These are phyloP conservation scores for Malurus alboscapulatus DNA, from an alignment of 2,113 vertebrate genomes.

Conservation along the genomic window DNA sequence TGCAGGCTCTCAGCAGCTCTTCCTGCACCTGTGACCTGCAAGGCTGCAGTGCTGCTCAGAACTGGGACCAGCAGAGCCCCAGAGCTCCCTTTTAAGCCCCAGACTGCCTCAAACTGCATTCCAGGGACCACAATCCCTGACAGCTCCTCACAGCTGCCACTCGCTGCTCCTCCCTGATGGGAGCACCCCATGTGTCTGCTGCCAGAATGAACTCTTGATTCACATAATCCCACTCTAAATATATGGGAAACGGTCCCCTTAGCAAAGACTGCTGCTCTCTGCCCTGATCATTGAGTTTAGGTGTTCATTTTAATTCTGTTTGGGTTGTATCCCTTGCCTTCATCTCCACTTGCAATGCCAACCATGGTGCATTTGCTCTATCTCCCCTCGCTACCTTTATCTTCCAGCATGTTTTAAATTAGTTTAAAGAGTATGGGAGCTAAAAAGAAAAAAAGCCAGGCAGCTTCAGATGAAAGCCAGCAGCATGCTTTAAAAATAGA, in stretches of 20 bases:
- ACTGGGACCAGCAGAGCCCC: background rate
- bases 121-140: background rate
- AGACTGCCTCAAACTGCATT: background rate
- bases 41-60: background rate
- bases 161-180: background rate
- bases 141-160: background rate
- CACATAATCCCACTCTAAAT: background rate
- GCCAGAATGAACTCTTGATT: background rate
- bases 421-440: background rate
- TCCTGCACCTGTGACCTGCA: background rate
- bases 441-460: background rate
- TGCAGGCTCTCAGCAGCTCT: accelerated
- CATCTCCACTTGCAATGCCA: background rate
- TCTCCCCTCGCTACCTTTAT: background rate
- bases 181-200: background rate
- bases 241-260: background rate
- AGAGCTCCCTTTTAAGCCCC: background rate
- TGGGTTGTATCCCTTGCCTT: background rate
- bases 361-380: background rate
- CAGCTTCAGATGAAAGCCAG: conserved; percentile 61
- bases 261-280: background rate
- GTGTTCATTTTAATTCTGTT: background rate
- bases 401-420: conserved; percentile 18
- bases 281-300: background rate
- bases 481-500: conserved; percentile 67